These are phyloP conservation scores for Alcis repandata DNA, from an alignment of 2,888 invertebrate species.

Conservation along the genomic window DNA sequence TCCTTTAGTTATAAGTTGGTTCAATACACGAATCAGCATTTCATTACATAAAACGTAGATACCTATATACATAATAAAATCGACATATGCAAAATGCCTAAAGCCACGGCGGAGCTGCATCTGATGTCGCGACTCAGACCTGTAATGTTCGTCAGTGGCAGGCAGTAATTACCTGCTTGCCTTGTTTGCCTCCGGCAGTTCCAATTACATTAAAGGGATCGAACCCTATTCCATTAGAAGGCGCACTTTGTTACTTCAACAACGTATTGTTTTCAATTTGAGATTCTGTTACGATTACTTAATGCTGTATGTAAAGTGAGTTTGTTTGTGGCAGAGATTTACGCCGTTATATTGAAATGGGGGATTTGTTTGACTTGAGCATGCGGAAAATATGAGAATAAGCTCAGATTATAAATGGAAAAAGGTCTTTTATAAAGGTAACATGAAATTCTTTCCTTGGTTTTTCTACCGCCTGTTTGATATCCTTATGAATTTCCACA, in stretches of 20 bases:
- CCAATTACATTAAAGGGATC: constrained; percentile 81
- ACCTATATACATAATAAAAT: too few relatives aligned
- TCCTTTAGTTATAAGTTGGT: background rate
- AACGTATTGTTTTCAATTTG: constrained; percentile 63
- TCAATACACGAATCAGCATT: background rate
- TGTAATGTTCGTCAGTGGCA: constrained; percentile 74
- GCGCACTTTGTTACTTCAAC: constrained; percentile 64
- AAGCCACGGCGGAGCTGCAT: constrained; percentile 54
- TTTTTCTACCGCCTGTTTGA: background rate
- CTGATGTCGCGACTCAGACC: constrained; percentile 65
- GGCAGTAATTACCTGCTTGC: constrained; percentile 77
- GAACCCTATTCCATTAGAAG: constrained; percentile 70
- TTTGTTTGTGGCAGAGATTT: constrained; percentile 32
- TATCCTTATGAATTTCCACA: constrained; percentile 6
- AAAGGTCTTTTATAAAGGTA: constrained; percentile 18
- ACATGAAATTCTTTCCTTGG: constrained; percentile 7
- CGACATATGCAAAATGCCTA: constrained; percentile 1
- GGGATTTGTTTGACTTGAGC: constrained; percentile 15
- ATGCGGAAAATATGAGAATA: constrained; percentile 29
- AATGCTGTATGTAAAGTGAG: constrained; percentile 43
- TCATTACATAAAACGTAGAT: too few relatives aligned
- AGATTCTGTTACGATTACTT: constrained; percentile 43
- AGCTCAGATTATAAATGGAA: constrained; percentile 17
- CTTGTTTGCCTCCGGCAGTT: constrained; percentile 80
- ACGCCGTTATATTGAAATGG: constrained; percentile 24